Conservation (phyloP, 2,113 vertebrate species). For the Onychostoma macrolepis region DNA sequence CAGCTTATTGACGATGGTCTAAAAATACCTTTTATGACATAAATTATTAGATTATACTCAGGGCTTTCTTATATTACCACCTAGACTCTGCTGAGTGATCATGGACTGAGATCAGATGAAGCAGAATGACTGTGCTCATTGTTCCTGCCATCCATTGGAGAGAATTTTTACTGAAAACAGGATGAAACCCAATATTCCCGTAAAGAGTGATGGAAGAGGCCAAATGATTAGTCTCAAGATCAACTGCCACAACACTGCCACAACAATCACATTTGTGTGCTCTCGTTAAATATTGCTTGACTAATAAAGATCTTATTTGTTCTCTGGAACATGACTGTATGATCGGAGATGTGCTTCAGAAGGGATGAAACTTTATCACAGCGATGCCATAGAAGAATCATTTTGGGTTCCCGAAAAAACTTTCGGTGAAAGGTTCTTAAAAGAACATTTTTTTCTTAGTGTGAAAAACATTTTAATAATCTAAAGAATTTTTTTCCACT, state of each 20-base stretch:
- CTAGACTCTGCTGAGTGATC: neutral
- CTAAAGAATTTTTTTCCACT: neutral
- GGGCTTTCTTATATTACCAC: neutral
- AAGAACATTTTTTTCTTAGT: neutral
- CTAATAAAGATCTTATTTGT: neutral
- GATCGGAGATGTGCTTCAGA: neutral
- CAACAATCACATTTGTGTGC: constrained; percentile 2
- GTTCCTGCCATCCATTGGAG: neutral
- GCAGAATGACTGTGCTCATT: neutral
- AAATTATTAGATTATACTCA: neutral
- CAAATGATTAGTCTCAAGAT: constrained; percentile 7
- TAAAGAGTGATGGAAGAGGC: constrained; percentile 36
- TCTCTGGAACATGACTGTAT: neutral
- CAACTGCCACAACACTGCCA: constrained; percentile 18
- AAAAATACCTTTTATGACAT: neutral
- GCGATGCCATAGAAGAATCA: neutral
- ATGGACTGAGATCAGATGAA: constrained; percentile 3
- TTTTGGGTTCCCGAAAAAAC: neutral
- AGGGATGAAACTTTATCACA: neutral
- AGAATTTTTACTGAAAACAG: neutral
- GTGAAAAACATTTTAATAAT: neutral
- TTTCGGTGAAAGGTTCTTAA: neutral
- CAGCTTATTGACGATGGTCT: neutral
- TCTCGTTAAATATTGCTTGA: neutral
- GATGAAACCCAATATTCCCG: neutral